Conservation (phyloP, 1,140 invertebrate genomes). For the Aphaenogaster rudis region DNA sequence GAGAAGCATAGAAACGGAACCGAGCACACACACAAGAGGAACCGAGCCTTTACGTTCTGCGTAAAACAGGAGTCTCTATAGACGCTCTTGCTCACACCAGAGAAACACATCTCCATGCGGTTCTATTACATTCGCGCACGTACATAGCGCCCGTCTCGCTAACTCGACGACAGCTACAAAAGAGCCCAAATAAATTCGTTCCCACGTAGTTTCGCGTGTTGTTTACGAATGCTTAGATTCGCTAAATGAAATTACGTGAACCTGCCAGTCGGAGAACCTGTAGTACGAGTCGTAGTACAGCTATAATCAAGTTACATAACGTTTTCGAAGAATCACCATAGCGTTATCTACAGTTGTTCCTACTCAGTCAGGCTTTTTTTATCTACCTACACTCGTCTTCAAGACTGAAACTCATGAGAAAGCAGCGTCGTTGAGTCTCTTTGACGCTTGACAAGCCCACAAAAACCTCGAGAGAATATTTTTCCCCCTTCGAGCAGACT, state of each 20-base stretch:
- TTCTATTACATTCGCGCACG: background rate
- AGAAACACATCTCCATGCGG: slow-evolving; percentile 25
- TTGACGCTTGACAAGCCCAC: slow-evolving; percentile 28
- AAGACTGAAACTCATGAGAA: slow-evolving; percentile 41
- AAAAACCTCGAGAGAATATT: slow-evolving; percentile 51
- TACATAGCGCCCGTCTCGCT: background rate
- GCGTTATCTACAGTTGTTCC: slow-evolving; percentile 34
- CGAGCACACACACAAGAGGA: background rate
- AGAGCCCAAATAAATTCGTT: slow-evolving; percentile 37
- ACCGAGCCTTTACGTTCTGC: background rate
- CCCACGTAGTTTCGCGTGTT: background rate
- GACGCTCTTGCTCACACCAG: background rate
- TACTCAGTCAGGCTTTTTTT: slow-evolving; percentile 19
- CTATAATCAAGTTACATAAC: background rate
- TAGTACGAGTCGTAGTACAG: background rate
- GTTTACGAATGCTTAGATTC: slow-evolving; percentile 2
- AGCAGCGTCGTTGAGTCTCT: background rate
- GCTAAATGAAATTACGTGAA: background rate
- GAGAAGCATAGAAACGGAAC: slow-evolving; percentile 25
- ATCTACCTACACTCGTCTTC: slow-evolving; percentile 2
- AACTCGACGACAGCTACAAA: background rate
- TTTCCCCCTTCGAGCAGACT: background rate
- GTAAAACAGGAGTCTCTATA: slow-evolving; percentile 6
- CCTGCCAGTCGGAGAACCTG: background rate
- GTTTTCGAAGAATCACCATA: background rate